Conservation (phyloP, 2,797 vertebrate species). For the Enteromius paludinosus region DNA sequence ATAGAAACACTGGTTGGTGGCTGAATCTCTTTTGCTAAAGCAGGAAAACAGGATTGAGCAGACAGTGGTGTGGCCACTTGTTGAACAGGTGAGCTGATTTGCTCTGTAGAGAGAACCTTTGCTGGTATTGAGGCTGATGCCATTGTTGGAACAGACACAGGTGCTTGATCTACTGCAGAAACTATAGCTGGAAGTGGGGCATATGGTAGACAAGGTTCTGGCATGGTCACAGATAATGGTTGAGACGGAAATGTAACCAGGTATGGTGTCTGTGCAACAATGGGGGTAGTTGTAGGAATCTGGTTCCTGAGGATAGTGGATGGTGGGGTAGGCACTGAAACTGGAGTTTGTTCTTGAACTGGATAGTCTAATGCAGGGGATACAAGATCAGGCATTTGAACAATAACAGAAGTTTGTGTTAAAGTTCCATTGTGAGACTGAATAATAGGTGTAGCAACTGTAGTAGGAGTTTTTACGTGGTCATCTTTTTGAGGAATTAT, state of each 20-base stretch:
- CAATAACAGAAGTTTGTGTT: slow-evolving; percentile 64
- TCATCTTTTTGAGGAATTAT: slow-evolving; percentile 31
- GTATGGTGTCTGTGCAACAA: slow-evolving; percentile 46
- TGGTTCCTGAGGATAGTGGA: slow-evolving; percentile 59
- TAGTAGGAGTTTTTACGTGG: slow-evolving; percentile 48
- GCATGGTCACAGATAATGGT: not conserved
- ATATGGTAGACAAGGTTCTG: not conserved
- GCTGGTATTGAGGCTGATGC: slow-evolving; percentile 7
- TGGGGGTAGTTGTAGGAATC: slow-evolving; percentile 51
- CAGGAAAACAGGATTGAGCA: not conserved
- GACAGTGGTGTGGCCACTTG: slow-evolving; percentile 23
- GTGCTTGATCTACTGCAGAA: slow-evolving; percentile 8
- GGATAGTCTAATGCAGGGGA: slow-evolving; percentile 62
- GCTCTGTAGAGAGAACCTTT: not conserved
- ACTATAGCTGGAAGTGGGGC: slow-evolving; percentile 2
- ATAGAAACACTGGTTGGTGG: slow-evolving; percentile 30
- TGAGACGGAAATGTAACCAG: slow-evolving; percentile 31
- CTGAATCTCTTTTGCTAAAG: slow-evolving; percentile 9
- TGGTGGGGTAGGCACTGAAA: slow-evolving; percentile 16
- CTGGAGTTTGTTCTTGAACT: slow-evolving; percentile 61
- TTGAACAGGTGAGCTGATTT: slow-evolving; percentile 20
- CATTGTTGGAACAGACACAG: slow-evolving; percentile 24
- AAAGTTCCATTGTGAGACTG: slow-evolving; percentile 34
- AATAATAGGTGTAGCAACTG: slow-evolving; percentile 48
- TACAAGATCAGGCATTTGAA: slow-evolving; percentile 63